Percentiles rank a stretch among this genome's conserved stretches.
These are phyloP conservation scores for Caenorhabditis zanzibari DNA, from an alignment of 2,888 invertebrate genomes.

Conservation along the genomic window DNA sequence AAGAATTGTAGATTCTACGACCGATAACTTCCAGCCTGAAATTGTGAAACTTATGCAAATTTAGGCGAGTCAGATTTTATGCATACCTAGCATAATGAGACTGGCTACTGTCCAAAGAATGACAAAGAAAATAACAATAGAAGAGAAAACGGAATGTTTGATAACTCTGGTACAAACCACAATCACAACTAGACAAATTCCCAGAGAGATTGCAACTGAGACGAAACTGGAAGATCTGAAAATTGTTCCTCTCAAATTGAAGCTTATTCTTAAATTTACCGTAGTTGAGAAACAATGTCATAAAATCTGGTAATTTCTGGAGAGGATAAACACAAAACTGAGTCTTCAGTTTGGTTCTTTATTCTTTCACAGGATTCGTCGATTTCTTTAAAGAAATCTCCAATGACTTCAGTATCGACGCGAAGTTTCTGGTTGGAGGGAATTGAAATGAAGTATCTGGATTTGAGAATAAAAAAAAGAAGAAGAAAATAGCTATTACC, in stretches of 20 bases:
- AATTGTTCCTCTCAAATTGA: background rate
- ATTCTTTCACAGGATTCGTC: constrained; percentile 31
- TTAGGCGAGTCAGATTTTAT: background rate
- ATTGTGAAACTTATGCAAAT: too few relatives aligned
- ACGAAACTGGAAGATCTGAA: constrained; percentile 66
- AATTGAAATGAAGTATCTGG: constrained; percentile 68
- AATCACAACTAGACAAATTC: constrained; percentile 77
- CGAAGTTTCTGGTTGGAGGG: constrained; percentile 65
- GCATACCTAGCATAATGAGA: constrained; percentile 64
- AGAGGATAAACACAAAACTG: constrained; percentile 65
- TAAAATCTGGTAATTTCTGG: constrained; percentile 68
- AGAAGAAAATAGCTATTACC: too few relatives aligned
- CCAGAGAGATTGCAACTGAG: constrained; percentile 71
- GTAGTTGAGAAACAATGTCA: constrained; percentile 64
- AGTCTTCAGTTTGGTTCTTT: constrained; percentile 23
- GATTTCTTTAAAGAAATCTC: constrained; percentile 58
- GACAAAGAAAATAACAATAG: constrained; percentile 63
- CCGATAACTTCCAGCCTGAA: constrained; percentile 81
- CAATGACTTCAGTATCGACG: constrained; percentile 50
- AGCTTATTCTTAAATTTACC: constrained; percentile 6
- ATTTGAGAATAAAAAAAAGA: background rate
- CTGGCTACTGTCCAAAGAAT: constrained; percentile 69
- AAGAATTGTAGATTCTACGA: constrained; percentile 82
- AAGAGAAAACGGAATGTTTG: constrained; percentile 65
- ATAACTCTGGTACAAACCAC: constrained; percentile 70